These are phyloP conservation scores for Physella acuta DNA, from an alignment of 1,140 invertebrate species.

Conservation along the genomic window DNA sequence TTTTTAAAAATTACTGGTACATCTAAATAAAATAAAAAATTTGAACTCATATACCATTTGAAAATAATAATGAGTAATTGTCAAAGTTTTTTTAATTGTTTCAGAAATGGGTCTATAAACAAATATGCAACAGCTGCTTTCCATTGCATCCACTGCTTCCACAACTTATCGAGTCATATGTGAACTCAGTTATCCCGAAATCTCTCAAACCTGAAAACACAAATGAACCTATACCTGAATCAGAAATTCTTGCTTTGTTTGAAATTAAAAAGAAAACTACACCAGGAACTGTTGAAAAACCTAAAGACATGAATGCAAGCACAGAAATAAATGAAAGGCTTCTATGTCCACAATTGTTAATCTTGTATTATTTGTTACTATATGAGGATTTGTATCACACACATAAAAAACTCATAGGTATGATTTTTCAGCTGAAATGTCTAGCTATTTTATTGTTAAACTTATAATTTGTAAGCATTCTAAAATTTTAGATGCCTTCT, in stretches of 20 bases:
- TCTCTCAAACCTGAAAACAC: conserved; percentile 67
- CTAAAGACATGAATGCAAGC: neutral
- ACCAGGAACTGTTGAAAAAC: neutral
- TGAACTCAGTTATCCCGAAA: conserved; percentile 86
- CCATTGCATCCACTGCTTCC: conserved; percentile 92
- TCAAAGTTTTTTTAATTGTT: no score
- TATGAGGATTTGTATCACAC: conserved; percentile 88
- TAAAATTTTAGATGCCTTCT: no score
- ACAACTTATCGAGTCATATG: conserved; percentile 91
- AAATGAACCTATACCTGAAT: conserved; percentile 88
- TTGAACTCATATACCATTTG: no score
- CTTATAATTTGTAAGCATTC: no score
- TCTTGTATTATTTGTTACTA: conserved; percentile 88
- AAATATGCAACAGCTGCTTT: conserved; percentile 81
- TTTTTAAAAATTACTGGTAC: no score
- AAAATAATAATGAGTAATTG: no score
- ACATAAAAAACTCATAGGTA: conserved; percentile 72
- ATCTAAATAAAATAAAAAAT: no score
- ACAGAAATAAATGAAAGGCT: conserved; percentile 43
- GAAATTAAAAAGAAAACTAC: conserved; percentile 28
- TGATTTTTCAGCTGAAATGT: no score
- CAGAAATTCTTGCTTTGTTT: conserved; percentile 85
- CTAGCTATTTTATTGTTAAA: no score
- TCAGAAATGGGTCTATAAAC: conserved; percentile 86
- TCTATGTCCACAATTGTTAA: conserved; percentile 82